Evolutionary conservation across 2,797 vertebrate genomes (phyloP), one percentile per base, ranked within the genome.

Genomic region (Acestrorhynchus altus): DNA sequence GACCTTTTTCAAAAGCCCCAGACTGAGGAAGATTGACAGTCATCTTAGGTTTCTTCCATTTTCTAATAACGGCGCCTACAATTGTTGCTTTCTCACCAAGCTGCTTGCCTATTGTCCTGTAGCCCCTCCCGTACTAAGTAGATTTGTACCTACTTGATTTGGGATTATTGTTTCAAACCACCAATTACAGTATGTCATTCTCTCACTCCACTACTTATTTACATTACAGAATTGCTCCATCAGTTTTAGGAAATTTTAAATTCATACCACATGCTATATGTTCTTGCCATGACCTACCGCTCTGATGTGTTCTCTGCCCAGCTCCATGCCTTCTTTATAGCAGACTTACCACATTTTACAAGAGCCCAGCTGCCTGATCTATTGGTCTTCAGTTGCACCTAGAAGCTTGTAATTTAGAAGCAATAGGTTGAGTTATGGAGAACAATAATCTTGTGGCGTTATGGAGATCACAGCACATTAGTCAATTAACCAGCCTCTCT

Each of bases 371-470:
- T 69, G 11, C 1, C 56, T 81, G 47, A 52, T 61, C 69, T 0
- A 35, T 51, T 78, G n/a, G 52, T 70, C 28, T 52, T 68, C 28
- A 28, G 18, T 44, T 39, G 46, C 71, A 47, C 26, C 42, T 82
- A 83, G 85, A 72, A 67, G 70, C 79, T 64, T 83, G 74, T 82
- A 75, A 85, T 84, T 77, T 77, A 44, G 83, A 4, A 73, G 80
- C 70, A 78, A 72, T 26, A 72, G 63, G 61, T 68, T 18, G 70
- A 66, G 78, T 22, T 83, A 57, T 74, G 77, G 28, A 31, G 57
- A 77, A n/a, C n/a, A n/a, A n/a, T n/a, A n/a, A n/a, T n/a, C n/a
- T n/a, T n/a, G n/a, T n/a, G n/a, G n/a, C n/a, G n/a, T n/a, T n/a
- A n/a, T n/a, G 22, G 42, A 78, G 49, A n/a, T n/a, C n/a, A n/a